Evolutionary conservation across 2,797 vertebrate species (phyloP).

Genomic region (Heteromormyrus szaboi): DNA sequence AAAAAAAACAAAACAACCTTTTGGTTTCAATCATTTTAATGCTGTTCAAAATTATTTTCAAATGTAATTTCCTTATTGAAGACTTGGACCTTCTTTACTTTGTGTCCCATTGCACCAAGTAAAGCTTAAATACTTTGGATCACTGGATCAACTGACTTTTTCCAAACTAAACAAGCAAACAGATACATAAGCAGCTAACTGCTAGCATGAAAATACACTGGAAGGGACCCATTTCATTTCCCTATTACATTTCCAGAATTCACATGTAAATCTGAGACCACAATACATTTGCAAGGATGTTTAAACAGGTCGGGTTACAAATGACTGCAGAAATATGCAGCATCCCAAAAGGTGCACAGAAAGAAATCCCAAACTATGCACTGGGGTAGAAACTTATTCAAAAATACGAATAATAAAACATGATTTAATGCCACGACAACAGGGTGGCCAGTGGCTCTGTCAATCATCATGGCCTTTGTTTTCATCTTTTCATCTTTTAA

Average conservation of each 20-base stretch:
- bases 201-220: neutral
- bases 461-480: slow-evolving; percentile 29
- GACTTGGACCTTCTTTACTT: neutral
- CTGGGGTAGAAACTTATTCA: neutral
- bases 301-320: neutral
- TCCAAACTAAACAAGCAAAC: neutral
- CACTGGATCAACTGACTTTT: neutral
- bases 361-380: neutral
- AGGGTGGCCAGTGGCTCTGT: neutral
- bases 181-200: neutral
- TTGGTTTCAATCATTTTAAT: neutral
- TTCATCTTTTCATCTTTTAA: slow-evolving; percentile 41
- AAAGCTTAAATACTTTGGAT: neutral
- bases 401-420: slow-evolving; percentile 9
- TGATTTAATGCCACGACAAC: neutral
- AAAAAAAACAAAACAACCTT: neutral
- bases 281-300: neutral
- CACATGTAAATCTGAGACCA: slow-evolving; percentile 2
- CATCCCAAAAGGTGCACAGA: neutral
- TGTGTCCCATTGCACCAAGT: neutral
- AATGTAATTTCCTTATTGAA: neutral
- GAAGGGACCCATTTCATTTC: neutral
- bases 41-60: neutral
- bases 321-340: slow-evolving; percentile 6
- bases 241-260: neutral